Conservation (phyloP, 2,888 invertebrate genomes). For the Hirtodrosophila trivittata region DNA sequence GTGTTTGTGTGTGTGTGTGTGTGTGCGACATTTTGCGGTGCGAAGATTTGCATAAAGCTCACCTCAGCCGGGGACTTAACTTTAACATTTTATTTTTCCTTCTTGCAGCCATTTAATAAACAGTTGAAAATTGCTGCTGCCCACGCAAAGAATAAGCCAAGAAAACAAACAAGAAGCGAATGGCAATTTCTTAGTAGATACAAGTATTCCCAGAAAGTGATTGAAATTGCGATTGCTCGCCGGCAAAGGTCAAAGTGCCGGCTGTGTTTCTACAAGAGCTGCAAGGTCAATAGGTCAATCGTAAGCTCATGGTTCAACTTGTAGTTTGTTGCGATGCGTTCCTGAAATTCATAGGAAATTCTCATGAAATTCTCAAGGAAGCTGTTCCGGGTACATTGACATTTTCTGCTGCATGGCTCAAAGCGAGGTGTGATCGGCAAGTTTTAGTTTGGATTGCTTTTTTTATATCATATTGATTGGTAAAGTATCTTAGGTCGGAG, state of each 20-base stretch:
- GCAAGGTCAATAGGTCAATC: not conserved
- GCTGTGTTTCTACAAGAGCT: conserved; percentile 9
- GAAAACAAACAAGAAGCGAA: conserved; percentile 2
- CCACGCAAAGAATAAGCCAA: conserved; percentile 14
- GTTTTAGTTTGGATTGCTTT: too few species aligned
- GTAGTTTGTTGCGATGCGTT: too few species aligned
- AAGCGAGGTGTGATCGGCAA: too few species aligned
- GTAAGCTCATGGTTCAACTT: too few species aligned
- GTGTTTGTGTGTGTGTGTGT: conserved; percentile 18
- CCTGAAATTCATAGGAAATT: too few species aligned
- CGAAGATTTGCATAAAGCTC: conserved; percentile 72
- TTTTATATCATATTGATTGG: too few species aligned
- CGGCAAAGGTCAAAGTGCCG: conserved; percentile 61
- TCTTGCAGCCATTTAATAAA: conserved; percentile 58
- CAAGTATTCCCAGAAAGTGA: not conserved
- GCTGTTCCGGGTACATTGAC: too few species aligned
- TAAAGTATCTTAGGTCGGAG: too few species aligned
- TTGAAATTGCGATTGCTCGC: not conserved
- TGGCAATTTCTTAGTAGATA: too few species aligned
- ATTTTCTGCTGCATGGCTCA: too few species aligned
- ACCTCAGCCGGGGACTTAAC: conserved; percentile 60
- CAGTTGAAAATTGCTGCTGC: conserved; percentile 40
- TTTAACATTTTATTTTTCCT: conserved; percentile 64
- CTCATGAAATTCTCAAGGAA: too few species aligned
- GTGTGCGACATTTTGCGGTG: conserved; percentile 41